Base-by-base conservation (phyloP, 2,113 vertebrate genomes). In the Myrmecophaga tridactyla region DNA sequence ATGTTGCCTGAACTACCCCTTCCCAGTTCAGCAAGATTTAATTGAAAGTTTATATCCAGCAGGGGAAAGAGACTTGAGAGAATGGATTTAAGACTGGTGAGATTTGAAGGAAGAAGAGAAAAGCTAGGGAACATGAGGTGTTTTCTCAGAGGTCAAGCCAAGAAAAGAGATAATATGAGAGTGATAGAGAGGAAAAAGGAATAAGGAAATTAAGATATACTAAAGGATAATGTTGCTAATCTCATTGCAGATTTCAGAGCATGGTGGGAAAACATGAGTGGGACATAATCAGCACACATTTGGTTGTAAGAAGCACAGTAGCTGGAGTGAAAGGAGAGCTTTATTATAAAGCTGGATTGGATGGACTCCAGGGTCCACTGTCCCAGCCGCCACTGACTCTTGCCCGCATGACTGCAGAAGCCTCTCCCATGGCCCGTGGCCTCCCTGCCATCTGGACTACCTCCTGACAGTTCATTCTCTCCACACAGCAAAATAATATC, bases 331-430 rank as follows among this genome's bases (percentile, higher is more conserved):
- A 70, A 77, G 7, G 27, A 14, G 17, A 39, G 20, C 8, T 62
- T 41, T 81, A 27, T 4, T 60, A 65, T 39, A 18, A 48, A 51
- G 51, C 27, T 1, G 11, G 46, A 20, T 1, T 20, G n/a, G 48
- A 0, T 1, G 12, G 11, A 29, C 27, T 23, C 25, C 29, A 0
- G 21, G 12, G 1, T 17, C 39, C 58, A 39, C n/a, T 15, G 34
- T 53, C 53, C 13, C 21, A 3, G 62, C 70, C 41, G 4, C 51
- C 17, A 12, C 39, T 29, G 2, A 4, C 43, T 53, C 29, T 41
- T 25, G 8, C n/a, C 76, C 18, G 67, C 48, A n/a, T 41, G 7
- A 11, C 34, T 39, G 34, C 14, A 31, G 31, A 15, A 31, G n/a
- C 73, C 31, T 77, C n/a, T 25, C 7, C 2, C 21, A 56, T 7